Conservation (phyloP, 2,797 vertebrate genomes). For the Otolemur crassicaudatus region DNA sequence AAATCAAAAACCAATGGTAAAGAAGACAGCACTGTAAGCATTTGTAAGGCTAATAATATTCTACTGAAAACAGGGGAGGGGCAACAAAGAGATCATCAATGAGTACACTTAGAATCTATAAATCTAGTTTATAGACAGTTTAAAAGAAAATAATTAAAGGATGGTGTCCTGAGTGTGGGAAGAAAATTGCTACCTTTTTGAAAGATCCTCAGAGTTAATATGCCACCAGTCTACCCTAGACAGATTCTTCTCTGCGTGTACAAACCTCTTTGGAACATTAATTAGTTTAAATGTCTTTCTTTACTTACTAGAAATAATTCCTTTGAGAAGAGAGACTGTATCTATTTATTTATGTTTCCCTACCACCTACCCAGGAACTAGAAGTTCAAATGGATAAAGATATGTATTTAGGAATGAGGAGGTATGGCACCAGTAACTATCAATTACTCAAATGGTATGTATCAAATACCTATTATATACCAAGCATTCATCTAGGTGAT, state of each 20-base stretch:
- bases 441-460: not conserved
- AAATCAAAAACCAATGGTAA: not conserved
- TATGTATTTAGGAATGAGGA: not conserved
- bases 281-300: not conserved
- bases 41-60: not conserved
- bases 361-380: not conserved
- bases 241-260: not conserved
- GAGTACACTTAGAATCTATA: not conserved
- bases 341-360: not conserved
- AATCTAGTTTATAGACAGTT: not conserved
- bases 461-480: not conserved
- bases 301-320: not conserved
- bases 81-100: not conserved
- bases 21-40: not conserved
- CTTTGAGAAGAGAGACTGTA: not conserved
- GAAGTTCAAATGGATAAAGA: not conserved
- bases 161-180: not conserved
- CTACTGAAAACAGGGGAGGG: not conserved
- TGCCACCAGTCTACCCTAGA: not conserved
- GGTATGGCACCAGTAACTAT: not conserved
- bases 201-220: not conserved
- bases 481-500: not conserved
- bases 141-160: conserved; percentile 46
- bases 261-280: not conserved
- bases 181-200: not conserved